Conservation (phyloP, 2,888 invertebrate genomes). For the Parnassius smintheus region DNA sequence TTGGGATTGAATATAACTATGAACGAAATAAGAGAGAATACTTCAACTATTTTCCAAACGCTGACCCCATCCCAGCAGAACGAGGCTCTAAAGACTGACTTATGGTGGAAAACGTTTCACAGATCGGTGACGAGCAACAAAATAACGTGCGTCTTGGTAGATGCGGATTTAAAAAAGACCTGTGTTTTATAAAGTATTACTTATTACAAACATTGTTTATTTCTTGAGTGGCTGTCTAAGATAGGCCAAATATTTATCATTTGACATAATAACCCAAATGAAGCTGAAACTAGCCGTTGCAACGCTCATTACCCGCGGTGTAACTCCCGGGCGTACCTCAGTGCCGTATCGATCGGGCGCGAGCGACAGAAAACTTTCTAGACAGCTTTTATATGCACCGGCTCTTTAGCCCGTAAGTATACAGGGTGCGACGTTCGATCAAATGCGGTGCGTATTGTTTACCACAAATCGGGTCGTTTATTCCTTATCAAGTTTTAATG, state of each 20-base stretch:
- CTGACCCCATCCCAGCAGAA: no score
- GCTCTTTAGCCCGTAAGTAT: slow-evolving; percentile 70
- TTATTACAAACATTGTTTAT: no score
- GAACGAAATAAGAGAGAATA: no score
- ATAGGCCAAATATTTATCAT: slow-evolving; percentile 33
- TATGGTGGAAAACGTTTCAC: no score
- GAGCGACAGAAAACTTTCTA: slow-evolving; percentile 81
- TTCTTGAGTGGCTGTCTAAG: background rate
- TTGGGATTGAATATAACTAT: no score
- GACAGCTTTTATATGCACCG: slow-evolving; percentile 82
- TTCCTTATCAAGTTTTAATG: slow-evolving; percentile 29
- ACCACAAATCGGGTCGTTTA: slow-evolving; percentile 33
- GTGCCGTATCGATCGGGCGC: slow-evolving; percentile 70
- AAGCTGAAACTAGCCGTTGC: slow-evolving; percentile 65
- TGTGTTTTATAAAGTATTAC: no score
- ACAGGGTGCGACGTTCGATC: slow-evolving; percentile 48
- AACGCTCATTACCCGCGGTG: slow-evolving; percentile 60
- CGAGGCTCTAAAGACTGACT: no score
- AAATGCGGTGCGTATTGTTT: slow-evolving; percentile 46
- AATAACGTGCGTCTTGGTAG: no score
- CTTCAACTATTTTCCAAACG: no score
- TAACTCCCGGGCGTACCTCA: slow-evolving; percentile 66
- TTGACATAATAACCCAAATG: slow-evolving; percentile 78
- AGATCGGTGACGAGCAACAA: no score
- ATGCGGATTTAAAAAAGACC: no score